Evolutionary conservation across 2,113 vertebrate genomes (phyloP), one percentile per base, ranked within the genome.

Genomic region (Peucedramus taeniatus): DNA sequence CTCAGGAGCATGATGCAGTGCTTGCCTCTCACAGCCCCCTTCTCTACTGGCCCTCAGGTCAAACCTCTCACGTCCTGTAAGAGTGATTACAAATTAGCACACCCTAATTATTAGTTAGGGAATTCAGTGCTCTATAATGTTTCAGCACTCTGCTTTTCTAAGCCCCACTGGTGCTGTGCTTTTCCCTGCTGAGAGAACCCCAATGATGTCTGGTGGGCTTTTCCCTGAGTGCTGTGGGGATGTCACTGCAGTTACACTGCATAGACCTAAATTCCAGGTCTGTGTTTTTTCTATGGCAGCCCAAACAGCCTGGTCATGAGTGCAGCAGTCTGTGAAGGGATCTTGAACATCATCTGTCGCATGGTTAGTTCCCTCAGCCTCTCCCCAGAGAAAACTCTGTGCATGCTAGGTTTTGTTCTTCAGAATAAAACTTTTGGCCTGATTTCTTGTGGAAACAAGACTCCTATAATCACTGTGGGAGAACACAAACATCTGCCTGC

Each of bases 361-460:
- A 51, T 53, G 57, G 74, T 81, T 81, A 78, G 87, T 42, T 93
- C 77, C 70, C 44, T 91, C 77, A 89, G 81, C 51, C 65, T 89
- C 80, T 95, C 87, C 56, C 69, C 37, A 35, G 89, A 83, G 80
- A 65, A 82, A 49, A 60, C 35, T 45, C 74, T 15, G 50, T 16
- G 77, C 69, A 61, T 9, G 26, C 49, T 53, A 44, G n/a, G 5
- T 84, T 93, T 87, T 76, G 44, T 24, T 77, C 72, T 84, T 65
- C 74, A 82, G 57, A 84, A 68, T 91, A 87, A 84, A 93, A 96
- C 44, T 91, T 96, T 13, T 77, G 81, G 69, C 81, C 87, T 76
- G 27, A 91, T 87, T 94, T 91, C 61, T 89, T 68, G 49, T 7
- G 61, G 92, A 91, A 97, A 75, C 24, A 71, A 71, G 87, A 69